phyloP scores from a whole-genome alignment of 2,113 vertebrate species.

The Salminus brasiliensis region DNA sequence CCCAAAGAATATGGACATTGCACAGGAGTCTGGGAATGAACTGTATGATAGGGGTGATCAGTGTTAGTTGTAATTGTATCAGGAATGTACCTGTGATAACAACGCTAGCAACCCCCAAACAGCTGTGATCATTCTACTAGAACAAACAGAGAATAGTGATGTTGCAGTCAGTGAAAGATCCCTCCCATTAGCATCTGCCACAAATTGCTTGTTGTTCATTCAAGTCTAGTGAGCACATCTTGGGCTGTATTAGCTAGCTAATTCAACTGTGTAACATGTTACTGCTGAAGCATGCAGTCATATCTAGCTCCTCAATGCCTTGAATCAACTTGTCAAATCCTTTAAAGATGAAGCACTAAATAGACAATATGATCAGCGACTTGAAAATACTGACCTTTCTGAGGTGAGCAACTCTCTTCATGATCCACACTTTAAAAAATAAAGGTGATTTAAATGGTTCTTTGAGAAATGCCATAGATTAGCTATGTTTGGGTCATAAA shows the following conservation, averaged over 20 bases:
- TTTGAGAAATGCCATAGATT: too few relatives aligned
- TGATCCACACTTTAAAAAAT: too few relatives aligned
- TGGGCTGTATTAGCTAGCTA: not conserved
- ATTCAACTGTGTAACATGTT: not conserved
- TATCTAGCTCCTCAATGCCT: not conserved
- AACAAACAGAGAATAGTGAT: not conserved
- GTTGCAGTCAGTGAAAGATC: not conserved
- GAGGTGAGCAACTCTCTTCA: not conserved
- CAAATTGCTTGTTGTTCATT: not conserved
- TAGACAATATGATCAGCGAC: not conserved
- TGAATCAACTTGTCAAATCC: not conserved
- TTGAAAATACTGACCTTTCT: not conserved
- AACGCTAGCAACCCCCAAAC: not conserved
- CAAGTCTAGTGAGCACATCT: not conserved
- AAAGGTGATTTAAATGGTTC: too few relatives aligned
- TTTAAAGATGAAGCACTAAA: not conserved
- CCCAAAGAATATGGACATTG: slow-evolving; percentile 16
- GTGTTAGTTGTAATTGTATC: not conserved
- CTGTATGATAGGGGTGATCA: too few relatives aligned
- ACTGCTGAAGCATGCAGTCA: not conserved
- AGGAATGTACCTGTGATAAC: not conserved
- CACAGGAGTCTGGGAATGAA: too few relatives aligned
- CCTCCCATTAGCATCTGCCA: not conserved
- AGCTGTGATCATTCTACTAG: not conserved
- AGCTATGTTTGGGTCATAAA: too few relatives aligned